Evolutionary conservation across 2,888 invertebrate genomes (phyloP), one percentile per base, ranked within the genome.

Genomic region (Lasius platythorax): DNA sequence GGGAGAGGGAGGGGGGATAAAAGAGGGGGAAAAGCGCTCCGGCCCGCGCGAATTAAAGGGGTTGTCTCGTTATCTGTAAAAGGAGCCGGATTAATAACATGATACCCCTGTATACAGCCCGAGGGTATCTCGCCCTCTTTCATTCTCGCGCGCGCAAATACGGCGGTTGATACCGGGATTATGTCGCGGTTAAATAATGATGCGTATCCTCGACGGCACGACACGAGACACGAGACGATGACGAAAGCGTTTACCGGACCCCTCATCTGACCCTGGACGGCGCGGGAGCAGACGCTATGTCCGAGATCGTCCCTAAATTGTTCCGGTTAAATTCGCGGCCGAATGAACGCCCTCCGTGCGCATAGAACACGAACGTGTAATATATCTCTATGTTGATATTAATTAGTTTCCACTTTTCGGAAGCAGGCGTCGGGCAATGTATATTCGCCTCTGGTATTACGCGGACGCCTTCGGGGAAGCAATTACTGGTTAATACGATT

Each of bases 11-110:
- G 23, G 23, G 23, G 68, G 73, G 66, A 74, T 43, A 28, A n/a
- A 70, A 66, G 66, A 58, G 70, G 11, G 64, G n/a, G 53, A 56
- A 64, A 40, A 58, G 63, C n/a, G 33, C 33, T 12, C 18, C 23
- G 43, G 58, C 56, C 46, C 61, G 50, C 15, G 86, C 83, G 89
- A 91, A 91, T 90, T 91, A 92, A 91, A 91, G 87, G 91, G 87
- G 83, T 83, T 63, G 72, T 74, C 85, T 85, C 82, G 84, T 90
- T 90, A 89, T 89, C 85, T 43, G 53, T 9, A 61, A 86, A 82
- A 78, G 84, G 64, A 53, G 81, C 61, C 72, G 87, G 87, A 90
- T 89, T 90, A 90, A 87, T 90, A 86, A 84, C 75, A 33, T 58
- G 76, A 73, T 83, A 81, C 64, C 30, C 50, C 58, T 68, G 61